Percentiles rank a stretch among this genome's conserved stretches.
Conservation (phyloP, 2,797 vertebrate species). For the Myripristis murdjan region DNA sequence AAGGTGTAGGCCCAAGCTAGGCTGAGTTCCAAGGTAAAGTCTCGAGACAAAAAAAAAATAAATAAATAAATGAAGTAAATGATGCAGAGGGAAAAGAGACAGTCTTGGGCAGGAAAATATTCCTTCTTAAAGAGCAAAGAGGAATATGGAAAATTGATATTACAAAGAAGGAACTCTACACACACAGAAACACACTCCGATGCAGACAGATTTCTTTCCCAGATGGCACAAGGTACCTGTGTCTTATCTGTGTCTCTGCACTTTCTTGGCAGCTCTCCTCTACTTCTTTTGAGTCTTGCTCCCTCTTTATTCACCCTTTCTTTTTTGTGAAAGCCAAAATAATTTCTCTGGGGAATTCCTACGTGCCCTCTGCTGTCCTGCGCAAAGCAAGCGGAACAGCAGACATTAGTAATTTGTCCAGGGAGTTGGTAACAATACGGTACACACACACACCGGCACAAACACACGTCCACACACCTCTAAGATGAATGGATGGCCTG, state of each 20-base stretch:
- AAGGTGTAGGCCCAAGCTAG: conserved; percentile 9
- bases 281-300: conserved; percentile 28
- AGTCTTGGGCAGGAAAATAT: conserved; percentile 26
- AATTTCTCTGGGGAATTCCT: conserved; percentile 59
- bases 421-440: conserved; percentile 56
- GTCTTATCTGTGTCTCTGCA: conserved; percentile 43
- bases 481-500: conserved; percentile 55
- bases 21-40: conserved; percentile 32
- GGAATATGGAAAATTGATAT: conserved; percentile 32
- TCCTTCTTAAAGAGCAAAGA: conserved; percentile 23
- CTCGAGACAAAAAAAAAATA: conserved; percentile 30
- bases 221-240: conserved; percentile 14
- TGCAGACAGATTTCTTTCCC: conserved; percentile 10
- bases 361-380: conserved; percentile 29
- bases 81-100: conserved; percentile 8
- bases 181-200: conserved; percentile 41
- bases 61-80: conserved; percentile 47
- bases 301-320: conserved; percentile 45
- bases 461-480: conserved; percentile 9
- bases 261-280: conserved; percentile 44
- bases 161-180: conserved; percentile 37
- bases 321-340: conserved; percentile 35
- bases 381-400: conserved; percentile 60
- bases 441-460: conserved; percentile 32
- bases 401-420: conserved; percentile 72